A percentile compares a stretch with the other conserved stretches of the same genome.
Evolutionary conservation across 2,888 invertebrate genomes (phyloP).

Genomic region (Drosophila koepferae): DNA sequence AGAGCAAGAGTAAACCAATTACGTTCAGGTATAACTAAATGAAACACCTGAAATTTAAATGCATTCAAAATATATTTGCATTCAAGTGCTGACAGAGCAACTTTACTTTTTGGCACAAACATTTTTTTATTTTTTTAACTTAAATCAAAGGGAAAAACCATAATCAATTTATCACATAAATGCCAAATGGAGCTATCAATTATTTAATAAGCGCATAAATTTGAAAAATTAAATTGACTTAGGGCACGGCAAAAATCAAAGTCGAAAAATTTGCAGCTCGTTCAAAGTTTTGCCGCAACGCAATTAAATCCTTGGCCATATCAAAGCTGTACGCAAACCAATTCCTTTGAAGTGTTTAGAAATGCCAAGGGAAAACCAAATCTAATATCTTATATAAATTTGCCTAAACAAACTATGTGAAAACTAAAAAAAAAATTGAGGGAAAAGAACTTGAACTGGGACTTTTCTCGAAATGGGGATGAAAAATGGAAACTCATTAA

Average conservation of each 20-base stretch:
- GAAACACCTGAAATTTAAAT: constrained; percentile 6
- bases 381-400: constrained; percentile 13
- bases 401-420: constrained; percentile 8
- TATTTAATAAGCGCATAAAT: background rate
- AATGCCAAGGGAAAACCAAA: constrained; percentile 5
- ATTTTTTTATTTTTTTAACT: background rate
- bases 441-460: constrained; percentile 1
- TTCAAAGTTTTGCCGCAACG: constrained; percentile 2
- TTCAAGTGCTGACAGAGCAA: constrained; percentile 1
- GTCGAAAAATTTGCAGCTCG: background rate
- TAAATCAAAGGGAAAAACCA: background rate
- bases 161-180: background rate
- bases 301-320: background rate
- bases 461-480: background rate
- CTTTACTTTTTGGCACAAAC: background rate
- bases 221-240: background rate
- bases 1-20: constrained; percentile 40
- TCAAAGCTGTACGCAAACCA: background rate
- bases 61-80: background rate
- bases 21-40: constrained; percentile 4
- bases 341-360: constrained; percentile 10
- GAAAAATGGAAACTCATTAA: constrained; percentile 56
- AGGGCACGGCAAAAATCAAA: background rate
- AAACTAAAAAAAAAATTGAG: background rate
- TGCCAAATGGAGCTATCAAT: background rate